These are phyloP conservation scores for Hyperoplus lanceolatus DNA, from an alignment of 2,797 vertebrate species.

Conservation along the genomic window DNA sequence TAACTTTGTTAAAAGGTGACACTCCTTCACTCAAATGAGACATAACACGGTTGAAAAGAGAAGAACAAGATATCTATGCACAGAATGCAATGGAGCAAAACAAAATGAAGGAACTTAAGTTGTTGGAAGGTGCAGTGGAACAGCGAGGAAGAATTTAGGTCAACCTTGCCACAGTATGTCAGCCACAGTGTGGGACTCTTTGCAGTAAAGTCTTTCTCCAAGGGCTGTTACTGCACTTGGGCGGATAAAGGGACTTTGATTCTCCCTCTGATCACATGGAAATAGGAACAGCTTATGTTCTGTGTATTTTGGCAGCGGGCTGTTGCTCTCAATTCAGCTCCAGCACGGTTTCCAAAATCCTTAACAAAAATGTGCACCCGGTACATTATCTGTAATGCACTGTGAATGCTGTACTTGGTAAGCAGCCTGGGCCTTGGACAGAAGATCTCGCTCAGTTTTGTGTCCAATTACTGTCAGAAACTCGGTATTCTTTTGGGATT, in stretches of 20 bases:
- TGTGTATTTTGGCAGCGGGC: conserved; percentile 55
- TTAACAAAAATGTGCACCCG: conserved; percentile 40
- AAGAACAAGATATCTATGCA: background rate
- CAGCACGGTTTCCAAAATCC: conserved; percentile 50
- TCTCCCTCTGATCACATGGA: conserved; percentile 62
- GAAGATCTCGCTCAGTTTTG: conserved; percentile 27
- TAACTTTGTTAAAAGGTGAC: background rate
- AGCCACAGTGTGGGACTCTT: conserved; percentile 21
- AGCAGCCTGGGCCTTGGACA: conserved; percentile 30
- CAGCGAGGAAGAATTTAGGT: conserved; percentile 23
- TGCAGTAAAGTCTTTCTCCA: background rate
- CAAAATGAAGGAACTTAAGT: background rate
- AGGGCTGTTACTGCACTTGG: conserved; percentile 24
- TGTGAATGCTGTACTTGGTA: conserved; percentile 38
- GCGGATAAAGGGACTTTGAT: conserved; percentile 56
- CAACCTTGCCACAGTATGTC: conserved; percentile 9
- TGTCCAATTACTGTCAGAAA: conserved; percentile 9
- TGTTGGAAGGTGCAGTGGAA: conserved; percentile 13
- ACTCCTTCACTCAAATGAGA: background rate
- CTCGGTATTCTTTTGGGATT: background rate
- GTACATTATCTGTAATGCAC: conserved; percentile 28
- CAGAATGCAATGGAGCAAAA: background rate
- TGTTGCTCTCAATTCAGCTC: conserved; percentile 29
- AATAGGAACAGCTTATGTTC: conserved; percentile 49
- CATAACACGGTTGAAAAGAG: background rate